Base-by-base conservation (phyloP, 2,797 vertebrate species). In the Nannoperca australis region DNA sequence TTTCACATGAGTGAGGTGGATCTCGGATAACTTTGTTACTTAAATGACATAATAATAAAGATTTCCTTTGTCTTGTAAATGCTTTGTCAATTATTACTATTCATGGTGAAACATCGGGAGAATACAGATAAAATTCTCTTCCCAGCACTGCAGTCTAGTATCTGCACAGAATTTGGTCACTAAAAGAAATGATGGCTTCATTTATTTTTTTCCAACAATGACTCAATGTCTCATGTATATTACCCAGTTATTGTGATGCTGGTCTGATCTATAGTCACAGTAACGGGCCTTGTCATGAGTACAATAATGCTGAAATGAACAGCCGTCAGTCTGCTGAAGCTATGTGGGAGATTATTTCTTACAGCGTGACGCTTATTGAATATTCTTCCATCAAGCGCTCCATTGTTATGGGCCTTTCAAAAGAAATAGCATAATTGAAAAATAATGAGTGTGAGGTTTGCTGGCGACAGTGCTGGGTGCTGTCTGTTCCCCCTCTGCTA, bases 371-470 rank as follows among this genome's bases (percentile, higher is more conserved):
- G 32, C 24, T 10, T 2, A 56, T 56, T 68, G 36, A 58, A 44
- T 58, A 22, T 56, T 49, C 20, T 32, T 50, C n/a, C 1, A 53
- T 53, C 15, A 42, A 62, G 36, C 1, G 3, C 10, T 68, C 15
- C 40, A n/a, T 69, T 73, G 53, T 69, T 62, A 24, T n/a, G 24
- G 40, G 30, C 30, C 13, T 60, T 36, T 50, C 22, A 27, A 49
- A 72, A 40, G 65, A 32, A 50, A 56, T 1, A 10, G 14, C 13
- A 24, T 61, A 1, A 84, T 11, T 76, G 69, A 32, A 49, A 65
- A 76, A 45, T 61, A 73, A 50, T 70, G 34, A 79, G 12, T 10
- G 14, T 27, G 71, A 13, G 63, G 56, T 70, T 56, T 62, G n/a
- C 20, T 76, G 53, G 45, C 2, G 9, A 49, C 56, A 24, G 50